Conservation (phyloP, 2,888 invertebrate genomes). For the Cephus pulcher region DNA sequence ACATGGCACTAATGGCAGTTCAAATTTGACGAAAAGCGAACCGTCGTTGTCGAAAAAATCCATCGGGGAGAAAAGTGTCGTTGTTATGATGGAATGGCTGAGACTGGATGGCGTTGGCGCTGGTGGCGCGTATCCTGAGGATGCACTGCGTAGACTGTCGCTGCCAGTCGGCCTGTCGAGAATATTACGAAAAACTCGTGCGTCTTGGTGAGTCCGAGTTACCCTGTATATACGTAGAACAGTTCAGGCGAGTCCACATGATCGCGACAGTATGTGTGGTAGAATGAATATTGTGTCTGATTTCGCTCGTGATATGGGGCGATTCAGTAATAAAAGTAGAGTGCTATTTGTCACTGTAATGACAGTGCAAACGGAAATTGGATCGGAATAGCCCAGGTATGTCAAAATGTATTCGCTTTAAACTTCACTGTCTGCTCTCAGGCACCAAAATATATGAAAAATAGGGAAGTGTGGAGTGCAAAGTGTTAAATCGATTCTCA, state of each 20-base stretch:
- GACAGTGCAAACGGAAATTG: neutral
- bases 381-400: neutral
- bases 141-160: slow-evolving; percentile 28
- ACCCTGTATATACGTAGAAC: neutral
- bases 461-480: too few relatives aligned
- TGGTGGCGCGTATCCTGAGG: slow-evolving; percentile 26
- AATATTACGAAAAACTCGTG: slow-evolving; percentile 27
- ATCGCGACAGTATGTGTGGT: neutral
- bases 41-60: neutral
- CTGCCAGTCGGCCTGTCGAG: slow-evolving; percentile 27
- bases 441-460: too few relatives aligned
- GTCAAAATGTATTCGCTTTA: too few relatives aligned
- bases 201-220: slow-evolving; percentile 27
- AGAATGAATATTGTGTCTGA: neutral
- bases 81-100: slow-evolving; percentile 29
- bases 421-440: too few relatives aligned
- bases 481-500: too few relatives aligned
- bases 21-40: neutral
- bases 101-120: slow-evolving; percentile 20
- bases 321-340: neutral
- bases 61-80: neutral
- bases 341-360: neutral
- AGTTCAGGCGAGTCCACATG: neutral
- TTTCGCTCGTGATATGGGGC: neutral
- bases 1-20: neutral